Percentiles rank a stretch among this genome's conserved stretches.
Evolutionary conservation across 2,888 invertebrate species (phyloP).

Genomic region (Catocala sponsa): DNA sequence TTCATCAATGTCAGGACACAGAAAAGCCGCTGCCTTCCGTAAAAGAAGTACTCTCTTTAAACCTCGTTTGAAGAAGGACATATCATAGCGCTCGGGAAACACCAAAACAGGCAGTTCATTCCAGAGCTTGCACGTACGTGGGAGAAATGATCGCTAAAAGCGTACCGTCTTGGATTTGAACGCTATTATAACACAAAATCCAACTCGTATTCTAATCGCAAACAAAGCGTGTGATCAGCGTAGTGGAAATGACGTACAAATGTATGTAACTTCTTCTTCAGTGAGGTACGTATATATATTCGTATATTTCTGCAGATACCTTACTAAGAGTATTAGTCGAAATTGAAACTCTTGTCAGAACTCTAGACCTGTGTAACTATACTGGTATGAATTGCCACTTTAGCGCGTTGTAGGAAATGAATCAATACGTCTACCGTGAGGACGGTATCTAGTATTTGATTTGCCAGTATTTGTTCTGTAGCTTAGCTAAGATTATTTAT

Average conservation of each 20-base stretch:
- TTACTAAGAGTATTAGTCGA: constrained; percentile 24
- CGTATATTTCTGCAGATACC: constrained; percentile 25
- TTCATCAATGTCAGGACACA: too few relatives aligned
- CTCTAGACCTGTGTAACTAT: background rate
- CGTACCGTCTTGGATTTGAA: too few relatives aligned
- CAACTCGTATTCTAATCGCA: constrained; percentile 15
- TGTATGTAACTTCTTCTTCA: constrained; percentile 33
- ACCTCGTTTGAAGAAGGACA: too few relatives aligned
- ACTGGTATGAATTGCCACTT: constrained; percentile 3
- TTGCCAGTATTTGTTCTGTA: background rate
- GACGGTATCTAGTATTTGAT: background rate
- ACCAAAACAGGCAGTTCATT: too few relatives aligned
- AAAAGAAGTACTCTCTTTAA: too few relatives aligned
- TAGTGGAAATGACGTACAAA: constrained; percentile 28
- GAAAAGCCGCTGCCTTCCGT: too few relatives aligned
- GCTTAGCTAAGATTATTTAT: background rate
- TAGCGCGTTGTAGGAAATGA: background rate
- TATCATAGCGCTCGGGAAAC: too few relatives aligned
- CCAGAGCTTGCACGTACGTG: too few relatives aligned
- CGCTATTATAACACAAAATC: background rate
- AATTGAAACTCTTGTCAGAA: constrained; percentile 10
- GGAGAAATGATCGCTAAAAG: too few relatives aligned
- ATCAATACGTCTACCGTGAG: background rate
- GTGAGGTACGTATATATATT: constrained; percentile 24
- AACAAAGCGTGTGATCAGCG: constrained; percentile 20